phyloP scores from a whole-genome alignment of 2,113 vertebrate genomes.

The Brachyhypopomus occidentalis region DNA sequence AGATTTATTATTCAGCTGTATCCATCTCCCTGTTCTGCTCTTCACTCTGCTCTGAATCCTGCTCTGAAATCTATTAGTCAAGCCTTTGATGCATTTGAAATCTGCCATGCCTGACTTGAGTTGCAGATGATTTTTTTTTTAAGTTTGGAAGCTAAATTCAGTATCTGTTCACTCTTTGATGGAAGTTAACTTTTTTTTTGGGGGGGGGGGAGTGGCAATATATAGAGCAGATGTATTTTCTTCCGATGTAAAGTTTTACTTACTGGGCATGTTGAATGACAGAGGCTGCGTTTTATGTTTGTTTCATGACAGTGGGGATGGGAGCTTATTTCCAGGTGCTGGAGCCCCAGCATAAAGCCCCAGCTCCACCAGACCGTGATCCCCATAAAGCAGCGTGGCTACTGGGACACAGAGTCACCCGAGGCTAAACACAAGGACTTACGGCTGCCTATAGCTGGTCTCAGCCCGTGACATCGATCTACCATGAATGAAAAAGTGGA shows the following conservation, averaged over 20 bases:
- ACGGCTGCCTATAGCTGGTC: conserved; percentile 34
- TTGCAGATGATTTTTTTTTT: conserved; percentile 43
- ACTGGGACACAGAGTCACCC: neutral
- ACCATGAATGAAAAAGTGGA: conserved; percentile 37
- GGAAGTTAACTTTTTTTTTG: conserved; percentile 37
- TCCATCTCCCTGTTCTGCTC: conserved; percentile 51
- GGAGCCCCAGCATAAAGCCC: conserved; percentile 41
- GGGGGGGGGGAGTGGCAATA: neutral
- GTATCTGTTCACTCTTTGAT: conserved; percentile 21
- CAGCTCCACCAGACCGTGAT: conserved; percentile 19
- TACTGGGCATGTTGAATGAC: neutral
- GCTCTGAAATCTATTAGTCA: conserved; percentile 55
- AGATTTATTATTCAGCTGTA: conserved; percentile 59
- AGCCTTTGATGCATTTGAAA: conserved; percentile 56
- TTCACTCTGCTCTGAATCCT: conserved; percentile 44
- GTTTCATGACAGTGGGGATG: conserved; percentile 10
- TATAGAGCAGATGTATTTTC: neutral
- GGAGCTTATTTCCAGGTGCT: neutral
- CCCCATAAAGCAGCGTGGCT: conserved; percentile 33
- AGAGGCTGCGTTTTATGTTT: neutral
- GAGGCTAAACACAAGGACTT: conserved; percentile 44
- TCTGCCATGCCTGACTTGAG: conserved; percentile 50
- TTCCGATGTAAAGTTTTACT: neutral
- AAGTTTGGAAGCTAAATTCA: conserved; percentile 41
- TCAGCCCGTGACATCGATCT: conserved; percentile 24